Conservation (phyloP, 2,888 invertebrate species). For the Taenaris catops region DNA sequence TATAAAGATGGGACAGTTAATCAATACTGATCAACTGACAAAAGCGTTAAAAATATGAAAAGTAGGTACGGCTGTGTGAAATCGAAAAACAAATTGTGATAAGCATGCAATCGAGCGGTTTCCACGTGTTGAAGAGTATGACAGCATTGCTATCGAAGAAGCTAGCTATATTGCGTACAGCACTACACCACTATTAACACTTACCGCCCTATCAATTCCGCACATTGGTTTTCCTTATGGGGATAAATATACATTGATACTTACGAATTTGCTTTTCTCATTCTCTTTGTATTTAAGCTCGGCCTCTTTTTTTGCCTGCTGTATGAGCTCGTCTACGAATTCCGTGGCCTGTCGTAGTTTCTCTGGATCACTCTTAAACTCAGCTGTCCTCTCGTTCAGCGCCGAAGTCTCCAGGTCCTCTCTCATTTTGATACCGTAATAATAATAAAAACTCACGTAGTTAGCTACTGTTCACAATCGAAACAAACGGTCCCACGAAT, state of each 20-base stretch:
- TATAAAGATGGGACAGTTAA: constrained; percentile 2
- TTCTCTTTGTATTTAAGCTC: constrained; percentile 77
- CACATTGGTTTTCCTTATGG: constrained; percentile 62
- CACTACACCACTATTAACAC: constrained; percentile 58
- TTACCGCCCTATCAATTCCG: constrained; percentile 75
- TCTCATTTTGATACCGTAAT: constrained; percentile 49
- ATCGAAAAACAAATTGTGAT: constrained; percentile 21
- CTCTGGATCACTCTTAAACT: constrained; percentile 80
- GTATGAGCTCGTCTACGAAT: constrained; percentile 81
- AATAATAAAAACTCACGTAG: too few relatives aligned
- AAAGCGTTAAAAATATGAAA: constrained; percentile 4
- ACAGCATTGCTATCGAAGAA: constrained; percentile 50
- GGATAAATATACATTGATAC: constrained; percentile 74
- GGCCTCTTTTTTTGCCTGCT: constrained; percentile 80
- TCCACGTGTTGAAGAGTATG: constrained; percentile 13
- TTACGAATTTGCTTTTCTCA: constrained; percentile 79
- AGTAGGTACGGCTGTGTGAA: constrained; percentile 8
- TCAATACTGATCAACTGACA: constrained; percentile 17
- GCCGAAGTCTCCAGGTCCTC: constrained; percentile 55
- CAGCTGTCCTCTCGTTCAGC: constrained; percentile 71
- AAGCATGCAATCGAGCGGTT: constrained; percentile 26
- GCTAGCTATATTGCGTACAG: constrained; percentile 61
- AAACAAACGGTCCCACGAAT: constrained; percentile 23
- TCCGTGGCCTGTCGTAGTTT: constrained; percentile 79
- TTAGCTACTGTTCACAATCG: constrained; percentile 17